A percentile compares a stretch with the other conserved stretches of the same genome.
These are phyloP conservation scores for Caloenas nicobarica DNA, from an alignment of 2,113 vertebrate genomes.

Conservation along the genomic window DNA sequence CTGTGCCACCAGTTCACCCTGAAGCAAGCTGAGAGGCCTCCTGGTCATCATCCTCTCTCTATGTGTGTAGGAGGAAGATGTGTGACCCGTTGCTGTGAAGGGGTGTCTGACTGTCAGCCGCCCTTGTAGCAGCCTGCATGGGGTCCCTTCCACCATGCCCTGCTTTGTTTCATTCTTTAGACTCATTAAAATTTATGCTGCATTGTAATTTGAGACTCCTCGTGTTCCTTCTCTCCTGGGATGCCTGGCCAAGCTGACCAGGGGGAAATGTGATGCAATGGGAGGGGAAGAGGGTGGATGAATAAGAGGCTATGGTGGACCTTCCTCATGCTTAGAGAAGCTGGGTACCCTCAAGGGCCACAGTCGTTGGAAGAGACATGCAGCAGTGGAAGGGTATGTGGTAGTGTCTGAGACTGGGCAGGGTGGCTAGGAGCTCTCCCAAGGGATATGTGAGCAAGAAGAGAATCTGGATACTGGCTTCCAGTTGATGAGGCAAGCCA, in stretches of 20 bases:
- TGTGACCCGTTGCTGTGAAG: too few relatives aligned
- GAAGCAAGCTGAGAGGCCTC: too few relatives aligned
- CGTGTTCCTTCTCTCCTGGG: not conserved
- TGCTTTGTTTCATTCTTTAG: not conserved
- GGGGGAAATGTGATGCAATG: too few relatives aligned
- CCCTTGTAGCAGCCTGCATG: not conserved
- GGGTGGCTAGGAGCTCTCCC: too few relatives aligned
- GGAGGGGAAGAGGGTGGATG: not conserved
- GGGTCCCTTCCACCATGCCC: not conserved
- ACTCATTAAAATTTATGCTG: not conserved
- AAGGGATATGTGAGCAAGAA: too few relatives aligned
- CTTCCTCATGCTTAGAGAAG: accelerated
- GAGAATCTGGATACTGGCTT: not conserved
- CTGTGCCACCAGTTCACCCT: not conserved
- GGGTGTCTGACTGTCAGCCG: not conserved
- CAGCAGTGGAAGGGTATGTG: accelerated
- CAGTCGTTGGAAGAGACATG: too few relatives aligned
- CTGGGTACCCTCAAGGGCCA: too few relatives aligned
- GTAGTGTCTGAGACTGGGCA: too few relatives aligned
- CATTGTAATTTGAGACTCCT: not conserved
- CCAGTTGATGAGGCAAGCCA: not conserved
- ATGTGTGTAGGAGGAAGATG: too few relatives aligned
- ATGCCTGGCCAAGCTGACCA: not conserved
- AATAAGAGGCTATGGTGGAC: accelerated
- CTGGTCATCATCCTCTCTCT: too few relatives aligned